Conservation (phyloP, 2,797 vertebrate species). For the Iguana delicatissima region DNA sequence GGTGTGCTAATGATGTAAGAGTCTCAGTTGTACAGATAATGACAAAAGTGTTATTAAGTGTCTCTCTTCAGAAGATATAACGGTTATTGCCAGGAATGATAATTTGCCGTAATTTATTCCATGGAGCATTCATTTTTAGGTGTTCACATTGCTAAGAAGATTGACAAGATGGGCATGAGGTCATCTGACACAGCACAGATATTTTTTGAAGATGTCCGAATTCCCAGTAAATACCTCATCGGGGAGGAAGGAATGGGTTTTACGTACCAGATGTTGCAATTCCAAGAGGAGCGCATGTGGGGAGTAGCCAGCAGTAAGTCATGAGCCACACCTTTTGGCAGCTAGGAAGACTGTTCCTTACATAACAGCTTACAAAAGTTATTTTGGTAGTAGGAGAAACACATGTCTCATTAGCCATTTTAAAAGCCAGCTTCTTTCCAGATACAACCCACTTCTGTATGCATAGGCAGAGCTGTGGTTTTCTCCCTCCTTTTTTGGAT, state of each 20-base stretch:
- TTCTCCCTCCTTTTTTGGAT: neutral
- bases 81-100: neutral
- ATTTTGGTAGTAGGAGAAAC: conserved; percentile 29
- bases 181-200: conserved; percentile 88
- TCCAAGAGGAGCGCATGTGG: conserved; percentile 90
- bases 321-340: neutral
- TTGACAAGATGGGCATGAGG: conserved; percentile 88
- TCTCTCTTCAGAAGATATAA: conserved; percentile 6
- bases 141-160: conserved; percentile 87
- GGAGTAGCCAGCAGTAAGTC: conserved; percentile 84
- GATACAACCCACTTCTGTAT: neutral
- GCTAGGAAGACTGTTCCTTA: conserved; percentile 16
- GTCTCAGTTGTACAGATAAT: neutral
- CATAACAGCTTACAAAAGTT: conserved; percentile 37
- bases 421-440: neutral
- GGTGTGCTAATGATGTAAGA: neutral
- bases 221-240: conserved; percentile 86
- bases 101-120: conserved; percentile 26
- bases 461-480: neutral
- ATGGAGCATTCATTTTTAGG: conserved; percentile 73
- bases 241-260: conserved; percentile 91
- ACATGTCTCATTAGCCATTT: neutral
- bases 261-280: conserved; percentile 91
- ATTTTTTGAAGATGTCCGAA: conserved; percentile 88
- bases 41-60: neutral